Conservation (phyloP, 1,140 invertebrate species). For the Trichonephila clavipes region DNA sequence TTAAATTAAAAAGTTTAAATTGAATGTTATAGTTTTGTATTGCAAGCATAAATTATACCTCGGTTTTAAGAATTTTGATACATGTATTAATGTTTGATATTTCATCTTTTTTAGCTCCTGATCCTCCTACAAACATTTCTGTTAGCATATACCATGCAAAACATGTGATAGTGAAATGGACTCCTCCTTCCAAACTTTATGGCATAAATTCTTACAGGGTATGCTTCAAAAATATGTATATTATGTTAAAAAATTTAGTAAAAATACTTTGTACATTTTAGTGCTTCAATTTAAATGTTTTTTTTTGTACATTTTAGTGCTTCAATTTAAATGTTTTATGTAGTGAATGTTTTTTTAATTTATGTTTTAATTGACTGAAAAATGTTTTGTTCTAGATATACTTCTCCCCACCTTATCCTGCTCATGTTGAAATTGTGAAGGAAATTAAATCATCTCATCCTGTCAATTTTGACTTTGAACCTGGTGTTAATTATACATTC, state of each 20-base stretch:
- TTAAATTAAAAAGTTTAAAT: too few relatives aligned
- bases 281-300: too few relatives aligned
- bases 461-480: slow-evolving; percentile 84
- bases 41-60: too few relatives aligned
- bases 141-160: slow-evolving; percentile 85
- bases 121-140: slow-evolving; percentile 85
- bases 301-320: too few relatives aligned
- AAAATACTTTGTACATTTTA: too few relatives aligned
- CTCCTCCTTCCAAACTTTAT: slow-evolving; percentile 84
- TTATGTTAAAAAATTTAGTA: too few relatives aligned
- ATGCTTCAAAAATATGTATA: background rate
- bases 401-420: slow-evolving; percentile 84
- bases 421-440: slow-evolving; percentile 78
- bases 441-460: slow-evolving; percentile 81
- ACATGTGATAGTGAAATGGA: slow-evolving; percentile 86
- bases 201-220: slow-evolving; percentile 85
- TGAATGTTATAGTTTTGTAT: too few relatives aligned
- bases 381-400: slow-evolving; percentile 81
- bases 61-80: slow-evolving; percentile 7
- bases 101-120: slow-evolving; percentile 83
- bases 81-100: slow-evolving; percentile 31
- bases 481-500: slow-evolving; percentile 86
- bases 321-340: too few relatives aligned
- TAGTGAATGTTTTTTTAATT: background rate
- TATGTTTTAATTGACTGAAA: background rate